Percentiles rank a stretch among this genome's conserved stretches.
These are phyloP conservation scores for Carposina sasakii DNA, from an alignment of 1,140 invertebrate species.

Conservation along the genomic window DNA sequence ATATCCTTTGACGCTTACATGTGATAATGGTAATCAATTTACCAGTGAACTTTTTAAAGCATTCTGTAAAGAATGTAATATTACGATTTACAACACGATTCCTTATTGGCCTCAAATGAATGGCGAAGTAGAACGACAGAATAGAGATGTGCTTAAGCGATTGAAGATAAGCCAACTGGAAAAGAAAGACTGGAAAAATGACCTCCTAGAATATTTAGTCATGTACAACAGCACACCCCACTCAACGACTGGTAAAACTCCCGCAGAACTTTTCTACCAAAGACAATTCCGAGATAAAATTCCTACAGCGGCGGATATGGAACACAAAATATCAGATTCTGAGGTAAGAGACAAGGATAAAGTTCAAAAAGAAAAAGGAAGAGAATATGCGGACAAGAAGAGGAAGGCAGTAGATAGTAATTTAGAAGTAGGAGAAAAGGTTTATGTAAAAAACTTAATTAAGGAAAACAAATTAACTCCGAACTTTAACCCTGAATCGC, in stretches of 20 bases:
- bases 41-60: background rate
- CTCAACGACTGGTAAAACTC: conserved; percentile 19
- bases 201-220: conserved; percentile 16
- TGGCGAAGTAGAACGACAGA: background rate
- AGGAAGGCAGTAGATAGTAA: conserved; percentile 4
- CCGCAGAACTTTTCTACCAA: conserved; percentile 24
- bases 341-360: conserved; percentile 11
- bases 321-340: background rate
- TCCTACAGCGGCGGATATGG: conserved; percentile 1
- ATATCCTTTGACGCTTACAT: background rate
- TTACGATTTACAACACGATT: background rate
- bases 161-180: background rate
- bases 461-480: conserved; percentile 5
- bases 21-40: background rate
- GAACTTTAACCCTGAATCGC: background rate
- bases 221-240: conserved; percentile 33
- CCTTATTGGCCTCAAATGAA: conserved; percentile 4
- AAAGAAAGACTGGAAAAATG: background rate
- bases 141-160: background rate
- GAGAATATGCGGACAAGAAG: conserved; percentile 9
- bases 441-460: conserved; percentile 13
- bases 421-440: conserved; percentile 10
- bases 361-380: conserved; percentile 12
- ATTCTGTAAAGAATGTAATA: background rate
- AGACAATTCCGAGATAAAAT: conserved; percentile 18